phyloP scores from a whole-genome alignment of 35 echinoderm and acorn worm genomes.

The Diadema setosum region DNA sequence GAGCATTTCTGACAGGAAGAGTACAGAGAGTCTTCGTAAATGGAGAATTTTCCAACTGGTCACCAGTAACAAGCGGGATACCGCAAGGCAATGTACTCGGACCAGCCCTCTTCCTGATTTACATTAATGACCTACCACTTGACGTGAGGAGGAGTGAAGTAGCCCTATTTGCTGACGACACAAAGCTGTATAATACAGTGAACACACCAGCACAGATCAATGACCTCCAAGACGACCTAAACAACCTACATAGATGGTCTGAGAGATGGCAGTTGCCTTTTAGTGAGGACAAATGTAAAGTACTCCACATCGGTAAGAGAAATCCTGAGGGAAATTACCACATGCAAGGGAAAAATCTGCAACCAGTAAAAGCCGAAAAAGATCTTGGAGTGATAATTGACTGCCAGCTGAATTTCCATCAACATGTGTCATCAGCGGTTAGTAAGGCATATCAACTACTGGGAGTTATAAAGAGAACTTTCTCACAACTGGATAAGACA shows the following conservation, averaged over 20 bases:
- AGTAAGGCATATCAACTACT: slow-evolving; percentile 7
- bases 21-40: slow-evolving; percentile 22
- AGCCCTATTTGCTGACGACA: slow-evolving; percentile 45
- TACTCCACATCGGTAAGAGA: not conserved
- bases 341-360: not conserved
- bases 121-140: slow-evolving; percentile 41
- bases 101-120: slow-evolving; percentile 24
- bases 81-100: slow-evolving; percentile 39
- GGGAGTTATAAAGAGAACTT: slow-evolving; percentile 28
- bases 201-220: not conserved
- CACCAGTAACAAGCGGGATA: slow-evolving; percentile 25
- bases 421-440: not conserved
- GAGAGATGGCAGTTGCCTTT: slow-evolving; percentile 23
- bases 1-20: slow-evolving; percentile 15
- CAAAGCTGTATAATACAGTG: slow-evolving; percentile 2
- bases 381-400: not conserved
- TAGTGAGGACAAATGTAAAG: slow-evolving; percentile 49
- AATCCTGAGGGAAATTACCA: not conserved
- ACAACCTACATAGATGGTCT: slow-evolving; percentile 17
- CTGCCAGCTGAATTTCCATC: not conserved
- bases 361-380: not conserved
- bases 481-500: not conserved
- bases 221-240: slow-evolving; percentile 19
- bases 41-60: slow-evolving; percentile 13
- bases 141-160: slow-evolving; percentile 2